phyloP scores from a whole-genome alignment of 2,888 invertebrate genomes.

The Trachelus iudaicus region DNA sequence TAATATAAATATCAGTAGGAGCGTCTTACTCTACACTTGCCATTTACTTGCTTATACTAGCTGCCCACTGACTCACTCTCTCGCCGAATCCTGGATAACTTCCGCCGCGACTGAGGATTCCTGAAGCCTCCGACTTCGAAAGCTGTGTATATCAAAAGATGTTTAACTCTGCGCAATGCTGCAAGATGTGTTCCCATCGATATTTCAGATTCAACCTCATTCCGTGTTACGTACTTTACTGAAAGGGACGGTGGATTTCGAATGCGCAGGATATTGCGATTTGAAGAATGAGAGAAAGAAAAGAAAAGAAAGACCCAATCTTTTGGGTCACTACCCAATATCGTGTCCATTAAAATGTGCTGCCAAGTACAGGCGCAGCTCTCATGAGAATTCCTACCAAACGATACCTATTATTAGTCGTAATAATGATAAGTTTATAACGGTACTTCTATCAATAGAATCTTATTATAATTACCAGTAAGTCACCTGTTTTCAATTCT shows the following conservation, averaged over 20 bases:
- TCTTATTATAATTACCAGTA: not conserved
- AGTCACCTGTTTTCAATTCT: not conserved
- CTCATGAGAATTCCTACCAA: not conserved
- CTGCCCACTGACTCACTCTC: not conserved
- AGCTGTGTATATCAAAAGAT: not conserved
- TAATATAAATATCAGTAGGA: not conserved
- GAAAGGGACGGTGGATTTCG: not conserved
- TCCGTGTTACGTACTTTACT: not conserved
- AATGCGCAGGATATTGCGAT: not conserved
- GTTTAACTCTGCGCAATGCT: not conserved
- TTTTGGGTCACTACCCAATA: not conserved
- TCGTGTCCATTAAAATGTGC: not conserved
- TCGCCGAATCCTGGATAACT: not conserved
- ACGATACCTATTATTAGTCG: not conserved
- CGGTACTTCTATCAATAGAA: not conserved
- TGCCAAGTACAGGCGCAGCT: not conserved
- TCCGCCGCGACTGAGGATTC: not conserved
- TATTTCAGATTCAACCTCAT: not conserved
- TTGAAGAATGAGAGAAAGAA: not conserved
- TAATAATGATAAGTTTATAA: not conserved
- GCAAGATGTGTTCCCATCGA: not conserved
- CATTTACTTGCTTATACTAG: not conserved
- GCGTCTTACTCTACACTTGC: not conserved
- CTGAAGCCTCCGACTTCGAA: not conserved
- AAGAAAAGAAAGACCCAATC: not conserved